These are phyloP conservation scores for Dasysyrphus albostriatus DNA, from an alignment of 2,888 invertebrate species.

Conservation along the genomic window DNA sequence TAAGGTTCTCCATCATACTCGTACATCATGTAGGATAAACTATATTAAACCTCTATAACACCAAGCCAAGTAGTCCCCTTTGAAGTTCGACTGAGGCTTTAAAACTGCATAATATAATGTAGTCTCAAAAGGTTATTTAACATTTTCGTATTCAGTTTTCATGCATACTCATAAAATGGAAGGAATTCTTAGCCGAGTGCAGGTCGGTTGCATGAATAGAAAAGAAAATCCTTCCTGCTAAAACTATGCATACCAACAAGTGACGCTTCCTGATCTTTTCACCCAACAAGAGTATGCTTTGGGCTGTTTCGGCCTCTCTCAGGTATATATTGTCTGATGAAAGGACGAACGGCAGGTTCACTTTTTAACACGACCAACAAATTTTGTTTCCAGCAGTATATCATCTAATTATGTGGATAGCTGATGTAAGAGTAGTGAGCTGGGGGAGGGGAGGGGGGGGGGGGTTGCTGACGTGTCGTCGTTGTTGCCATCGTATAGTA, in stretches of 20 bases:
- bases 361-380: conserved; percentile 57
- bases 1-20: no score
- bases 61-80: background rate
- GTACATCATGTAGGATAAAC: no score
- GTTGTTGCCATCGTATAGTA: background rate
- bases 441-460: conserved; percentile 10
- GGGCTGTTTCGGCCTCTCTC: conserved; percentile 22
- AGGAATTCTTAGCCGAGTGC: conserved; percentile 37
- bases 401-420: conserved; percentile 69
- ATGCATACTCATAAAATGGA: conserved; percentile 25
- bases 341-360: conserved; percentile 18
- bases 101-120: background rate
- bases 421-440: conserved; percentile 2
- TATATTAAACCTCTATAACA: background rate
- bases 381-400: conserved; percentile 58
- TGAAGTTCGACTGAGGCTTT: background rate
- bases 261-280: conserved; percentile 60
- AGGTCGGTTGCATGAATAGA: conserved; percentile 48
- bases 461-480: background rate
- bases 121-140: background rate
- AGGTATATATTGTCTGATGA: background rate
- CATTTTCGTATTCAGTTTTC: background rate
- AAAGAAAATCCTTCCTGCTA: conserved; percentile 23
- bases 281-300: conserved; percentile 50
- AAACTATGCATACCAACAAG: conserved; percentile 57